Conservation (phyloP, 2,888 invertebrate genomes). For the Spilosoma lubricipeda region DNA sequence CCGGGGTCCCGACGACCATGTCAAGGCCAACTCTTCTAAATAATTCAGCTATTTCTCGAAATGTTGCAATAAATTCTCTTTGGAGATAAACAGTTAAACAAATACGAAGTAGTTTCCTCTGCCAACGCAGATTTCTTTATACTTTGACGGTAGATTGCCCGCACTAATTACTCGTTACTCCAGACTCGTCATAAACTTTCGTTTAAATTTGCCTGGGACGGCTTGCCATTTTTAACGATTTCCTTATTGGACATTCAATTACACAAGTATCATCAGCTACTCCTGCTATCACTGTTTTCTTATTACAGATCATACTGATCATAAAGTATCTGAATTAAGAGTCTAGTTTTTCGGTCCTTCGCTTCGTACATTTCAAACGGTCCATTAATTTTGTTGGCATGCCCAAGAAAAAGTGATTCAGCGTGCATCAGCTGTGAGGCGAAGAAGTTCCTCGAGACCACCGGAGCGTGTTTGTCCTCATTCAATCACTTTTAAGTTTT, state of each 20-base stretch:
- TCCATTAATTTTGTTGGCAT: conserved; percentile 58
- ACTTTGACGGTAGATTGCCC: conserved; percentile 47
- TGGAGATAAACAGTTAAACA: conserved; percentile 37
- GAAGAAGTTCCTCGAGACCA: conserved; percentile 54
- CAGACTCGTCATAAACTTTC: conserved; percentile 24
- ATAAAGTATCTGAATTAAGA: conserved; percentile 2
- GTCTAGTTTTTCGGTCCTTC: conserved; percentile 23
- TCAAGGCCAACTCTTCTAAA: conserved; percentile 46
- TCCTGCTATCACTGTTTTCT: conserved; percentile 29
- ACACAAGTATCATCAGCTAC: conserved; percentile 22
- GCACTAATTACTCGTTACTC: conserved; percentile 42
- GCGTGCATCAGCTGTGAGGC: conserved; percentile 46
- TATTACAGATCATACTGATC: conserved; percentile 19
- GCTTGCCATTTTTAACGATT: conserved; percentile 30
- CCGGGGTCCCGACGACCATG: conserved; percentile 42
- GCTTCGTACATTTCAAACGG: conserved; percentile 39
- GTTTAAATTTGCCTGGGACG: conserved; percentile 21
- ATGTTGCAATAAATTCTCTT: conserved; percentile 51
- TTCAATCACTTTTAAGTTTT: conserved; percentile 69
- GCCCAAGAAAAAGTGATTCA: conserved; percentile 57
- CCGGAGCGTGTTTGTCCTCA: conserved; percentile 62
- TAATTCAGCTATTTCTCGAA: conserved; percentile 49
- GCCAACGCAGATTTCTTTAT: conserved; percentile 26
- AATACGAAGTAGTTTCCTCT: conserved; percentile 36
- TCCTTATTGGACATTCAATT: conserved; percentile 28